Conservation (phyloP, 2,113 vertebrate genomes). For the Hiodon tergisus region DNA sequence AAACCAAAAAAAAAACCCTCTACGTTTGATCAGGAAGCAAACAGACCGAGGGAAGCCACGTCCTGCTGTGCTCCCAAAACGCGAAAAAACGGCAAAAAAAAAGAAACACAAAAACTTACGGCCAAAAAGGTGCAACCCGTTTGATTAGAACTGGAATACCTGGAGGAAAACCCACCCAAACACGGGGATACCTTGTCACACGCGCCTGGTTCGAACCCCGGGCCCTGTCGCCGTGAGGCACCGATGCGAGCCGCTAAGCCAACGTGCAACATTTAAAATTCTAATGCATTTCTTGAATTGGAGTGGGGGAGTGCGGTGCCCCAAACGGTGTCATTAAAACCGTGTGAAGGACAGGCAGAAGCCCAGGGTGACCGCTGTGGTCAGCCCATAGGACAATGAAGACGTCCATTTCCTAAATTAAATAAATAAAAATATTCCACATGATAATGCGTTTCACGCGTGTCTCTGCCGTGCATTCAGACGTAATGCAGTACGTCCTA, state of each 20-base stretch:
- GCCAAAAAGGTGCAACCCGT: too few relatives aligned
- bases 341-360: background rate
- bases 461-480: slow-evolving; percentile 15
- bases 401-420: too few relatives aligned
- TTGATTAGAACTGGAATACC: too few relatives aligned
- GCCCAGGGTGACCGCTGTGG: background rate
- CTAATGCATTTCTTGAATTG: background rate
- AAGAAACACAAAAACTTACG: background rate
- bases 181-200: too few relatives aligned
- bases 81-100: background rate
- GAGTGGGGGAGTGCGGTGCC: background rate
- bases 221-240: too few relatives aligned
- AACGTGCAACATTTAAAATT: too few relatives aligned
- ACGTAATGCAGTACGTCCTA: slow-evolving; percentile 16
- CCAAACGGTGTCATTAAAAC: background rate
- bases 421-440: too few relatives aligned
- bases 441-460: background rate
- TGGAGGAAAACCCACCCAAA: too few relatives aligned
- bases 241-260: too few relatives aligned
- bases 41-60: background rate
- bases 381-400: too few relatives aligned
- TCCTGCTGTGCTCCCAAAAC: background rate
- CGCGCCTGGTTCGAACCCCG: too few relatives aligned
- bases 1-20: slow-evolving; percentile 8
- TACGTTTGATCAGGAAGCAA: slow-evolving; percentile 13